Percentiles rank a stretch among this genome's conserved stretches.
Evolutionary conservation across 2,888 invertebrate species (phyloP).

Genomic region (Isotomurus palustris): DNA sequence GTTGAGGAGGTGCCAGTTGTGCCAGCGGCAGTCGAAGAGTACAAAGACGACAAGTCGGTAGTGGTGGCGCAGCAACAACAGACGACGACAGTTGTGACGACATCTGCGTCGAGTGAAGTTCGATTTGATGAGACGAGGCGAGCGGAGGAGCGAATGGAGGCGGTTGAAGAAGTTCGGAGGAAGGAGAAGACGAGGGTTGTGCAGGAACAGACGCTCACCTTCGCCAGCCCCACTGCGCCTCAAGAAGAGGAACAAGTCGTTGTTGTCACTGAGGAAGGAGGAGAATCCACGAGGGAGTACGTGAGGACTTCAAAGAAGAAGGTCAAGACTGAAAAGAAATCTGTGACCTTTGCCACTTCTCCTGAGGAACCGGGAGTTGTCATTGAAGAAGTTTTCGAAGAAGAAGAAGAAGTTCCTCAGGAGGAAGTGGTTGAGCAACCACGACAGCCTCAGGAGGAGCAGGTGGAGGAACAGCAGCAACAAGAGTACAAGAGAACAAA

Average conservation of each 20-base stretch:
- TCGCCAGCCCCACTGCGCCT: not conserved
- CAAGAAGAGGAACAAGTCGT: too few species aligned
- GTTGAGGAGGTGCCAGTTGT: not conserved
- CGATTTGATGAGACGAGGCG: not conserved
- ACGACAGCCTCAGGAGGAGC: constrained; percentile 10
- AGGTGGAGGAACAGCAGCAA: not conserved
- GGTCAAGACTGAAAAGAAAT: not conserved
- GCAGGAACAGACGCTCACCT: not conserved
- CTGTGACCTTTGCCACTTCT: constrained; percentile 4
- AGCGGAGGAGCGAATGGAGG: not conserved
- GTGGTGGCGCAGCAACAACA: too few species aligned
- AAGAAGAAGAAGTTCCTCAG: too few species aligned
- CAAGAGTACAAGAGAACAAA: constrained; percentile 45
- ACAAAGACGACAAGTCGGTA: too few species aligned
- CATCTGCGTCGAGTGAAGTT: not conserved
- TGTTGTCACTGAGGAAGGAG: not conserved
- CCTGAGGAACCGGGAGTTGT: not conserved
- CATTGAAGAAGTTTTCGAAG: not conserved
- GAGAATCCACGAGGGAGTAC: too few species aligned
- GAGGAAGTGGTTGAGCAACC: too few species aligned
- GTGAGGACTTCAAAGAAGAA: not conserved
- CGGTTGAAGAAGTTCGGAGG: not conserved
- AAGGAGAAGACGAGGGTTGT: not conserved
- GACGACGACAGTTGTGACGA: not conserved
- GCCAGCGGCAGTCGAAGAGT: not conserved